Conservation (phyloP, 92 coral and sea anemone species). For the Porites lobata region DNA sequence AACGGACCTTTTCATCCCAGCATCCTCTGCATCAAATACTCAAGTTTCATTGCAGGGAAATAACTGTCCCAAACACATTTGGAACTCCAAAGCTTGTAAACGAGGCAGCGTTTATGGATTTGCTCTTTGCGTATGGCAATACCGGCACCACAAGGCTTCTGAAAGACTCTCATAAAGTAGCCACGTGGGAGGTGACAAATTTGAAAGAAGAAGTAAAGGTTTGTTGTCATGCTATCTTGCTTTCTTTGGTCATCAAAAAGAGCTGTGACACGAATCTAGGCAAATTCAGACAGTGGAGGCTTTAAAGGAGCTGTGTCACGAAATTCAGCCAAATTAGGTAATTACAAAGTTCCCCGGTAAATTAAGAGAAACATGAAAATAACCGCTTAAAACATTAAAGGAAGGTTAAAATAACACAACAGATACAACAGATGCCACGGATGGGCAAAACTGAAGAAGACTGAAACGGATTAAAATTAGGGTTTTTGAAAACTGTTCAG, state of each 20-base stretch:
- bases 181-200: constrained; percentile 61
- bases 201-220: constrained; percentile 42
- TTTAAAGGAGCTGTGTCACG: no score
- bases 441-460: no score
- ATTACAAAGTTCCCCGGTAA: no score
- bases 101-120: constrained; percentile 30
- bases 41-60: constrained; percentile 80
- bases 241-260: not conserved
- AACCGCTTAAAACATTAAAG: no score
- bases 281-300: no score
- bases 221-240: not conserved
- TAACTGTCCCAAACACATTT: constrained; percentile 51
- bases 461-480: no score
- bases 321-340: no score
- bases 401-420: no score
- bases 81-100: constrained; percentile 59
- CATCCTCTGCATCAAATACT: constrained; percentile 77
- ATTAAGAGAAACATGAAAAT: no score
- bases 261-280: no score
- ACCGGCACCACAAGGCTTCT: constrained; percentile 36
- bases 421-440: no score
- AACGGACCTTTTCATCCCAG: constrained; percentile 60
- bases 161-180: constrained; percentile 22
- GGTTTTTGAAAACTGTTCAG: no score
- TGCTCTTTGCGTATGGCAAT: constrained; percentile 62